Base-by-base conservation (phyloP, 2,888 invertebrate species). In the Sceliomorpha sp. region DNA sequence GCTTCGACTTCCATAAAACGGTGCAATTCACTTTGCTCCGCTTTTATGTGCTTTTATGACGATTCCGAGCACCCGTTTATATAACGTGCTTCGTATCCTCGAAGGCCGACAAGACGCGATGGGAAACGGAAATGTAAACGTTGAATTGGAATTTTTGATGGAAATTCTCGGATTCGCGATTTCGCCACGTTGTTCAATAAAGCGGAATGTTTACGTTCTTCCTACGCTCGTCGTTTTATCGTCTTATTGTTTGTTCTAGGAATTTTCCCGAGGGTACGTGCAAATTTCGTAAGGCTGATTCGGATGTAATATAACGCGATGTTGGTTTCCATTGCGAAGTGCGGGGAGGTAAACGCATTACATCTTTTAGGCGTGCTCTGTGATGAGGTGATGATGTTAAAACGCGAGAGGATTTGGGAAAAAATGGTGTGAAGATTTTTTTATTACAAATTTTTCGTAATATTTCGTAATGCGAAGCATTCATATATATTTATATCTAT, bases 1-100 rank as follows among this genome's bases (percentile, higher is more conserved):
- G 55, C 56, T 27, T 58, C 62, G 58, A 20, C 58, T 70, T 62
- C 71, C 63, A 71, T 71, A 71, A 71, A 67, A 71, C 71, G 63
- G 36, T 63, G 71, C 59, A 59, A 67, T 71, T 67, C 71, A 71
- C 71, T 71, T 67, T 63, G 53, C 67, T 51, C 20, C 13, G 12
- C 31, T n/a, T 42, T 27, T 14, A 27, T 13, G 26, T 48, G 62
- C 62, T 66, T 63, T 71, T 67, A 67, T 63, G 62, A 63, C 67
- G 44, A 66, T 39, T 56, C 51, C 55, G 44, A 68, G 55, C 34
- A 55, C 58, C 42, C 62, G 47, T 62, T 62, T 69, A 58, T 60
- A 51, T 58, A 62, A 51, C 44, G 34, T 27, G 17, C 20, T 32
- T 37, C 24, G 34, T 66, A 31, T 14, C 29, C 53, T 40, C 20